Evolutionary conservation across 2,797 vertebrate species (phyloP).

Genomic region (Gambusia yucatana): DNA sequence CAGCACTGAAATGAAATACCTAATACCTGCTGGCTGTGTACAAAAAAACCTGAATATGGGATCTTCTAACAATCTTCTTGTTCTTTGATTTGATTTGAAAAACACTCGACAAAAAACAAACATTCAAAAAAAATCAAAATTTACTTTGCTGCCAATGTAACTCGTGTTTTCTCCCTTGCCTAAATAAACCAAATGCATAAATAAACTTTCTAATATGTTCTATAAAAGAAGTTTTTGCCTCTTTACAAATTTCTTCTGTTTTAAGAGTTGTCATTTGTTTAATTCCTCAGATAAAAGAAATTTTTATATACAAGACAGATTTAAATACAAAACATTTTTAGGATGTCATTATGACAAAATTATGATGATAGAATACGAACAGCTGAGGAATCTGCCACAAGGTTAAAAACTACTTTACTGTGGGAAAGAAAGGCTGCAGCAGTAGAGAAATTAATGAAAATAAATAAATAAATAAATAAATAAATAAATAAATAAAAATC

Average conservation of each 20-base stretch:
- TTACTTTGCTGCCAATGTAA: background rate
- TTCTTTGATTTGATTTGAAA: background rate
- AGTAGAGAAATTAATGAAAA: slow-evolving; percentile 49
- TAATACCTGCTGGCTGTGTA: background rate
- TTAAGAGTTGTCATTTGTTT: background rate
- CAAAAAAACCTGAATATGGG: background rate
- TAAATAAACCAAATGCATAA: background rate
- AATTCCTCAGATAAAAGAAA: background rate
- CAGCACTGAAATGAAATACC: background rate
- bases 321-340: background rate
- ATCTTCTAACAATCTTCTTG: background rate
- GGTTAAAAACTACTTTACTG: slow-evolving; percentile 63
- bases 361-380: background rate
- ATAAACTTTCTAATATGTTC: background rate
- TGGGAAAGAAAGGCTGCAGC: slow-evolving; percentile 49
- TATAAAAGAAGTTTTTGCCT: background rate
- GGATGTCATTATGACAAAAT: background rate
- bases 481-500: background rate
- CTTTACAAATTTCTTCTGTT: background rate
- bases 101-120: too few species aligned
- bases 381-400: slow-evolving; percentile 30
- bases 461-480: slow-evolving; percentile 37
- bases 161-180: background rate
- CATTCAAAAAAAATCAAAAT: background rate
- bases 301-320: background rate